A percentile compares a stretch with the other conserved stretches of the same genome.
These are phyloP conservation scores for Drosophila histrio DNA, from an alignment of 2,888 invertebrate species.

Conservation along the genomic window DNA sequence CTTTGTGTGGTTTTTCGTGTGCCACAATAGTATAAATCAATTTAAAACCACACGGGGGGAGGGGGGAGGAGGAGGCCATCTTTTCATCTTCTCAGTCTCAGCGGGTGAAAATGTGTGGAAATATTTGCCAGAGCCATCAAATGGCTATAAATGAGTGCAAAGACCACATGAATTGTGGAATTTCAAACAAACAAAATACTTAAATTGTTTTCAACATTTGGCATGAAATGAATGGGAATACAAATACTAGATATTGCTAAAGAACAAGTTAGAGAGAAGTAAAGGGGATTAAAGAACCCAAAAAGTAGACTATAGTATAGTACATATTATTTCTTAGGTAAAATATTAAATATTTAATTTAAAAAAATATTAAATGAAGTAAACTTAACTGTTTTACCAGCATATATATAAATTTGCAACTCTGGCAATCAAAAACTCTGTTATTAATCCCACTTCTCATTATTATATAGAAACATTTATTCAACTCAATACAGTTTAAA, in stretches of 20 bases:
- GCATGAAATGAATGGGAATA: not conserved
- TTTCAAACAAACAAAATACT: conserved; percentile 13
- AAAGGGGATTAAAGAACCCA: not conserved
- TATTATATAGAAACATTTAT: not conserved
- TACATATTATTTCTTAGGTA: too few species aligned
- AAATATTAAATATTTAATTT: too few species aligned
- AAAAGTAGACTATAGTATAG: not conserved
- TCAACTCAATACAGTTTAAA: not conserved
- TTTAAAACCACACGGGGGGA: conserved; percentile 29
- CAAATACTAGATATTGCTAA: not conserved
- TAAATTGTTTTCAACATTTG: conserved; percentile 29
- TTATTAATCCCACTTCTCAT: not conserved
- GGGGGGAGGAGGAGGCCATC: too few species aligned
- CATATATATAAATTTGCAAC: too few species aligned
- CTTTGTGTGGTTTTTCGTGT: conserved; percentile 12
- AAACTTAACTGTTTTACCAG: too few species aligned
- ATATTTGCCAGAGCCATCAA: conserved; percentile 25
- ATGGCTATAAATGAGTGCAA: not conserved
- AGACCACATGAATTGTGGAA: conserved; percentile 9
- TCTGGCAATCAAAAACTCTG: not conserved
- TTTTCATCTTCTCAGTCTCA: conserved; percentile 16
- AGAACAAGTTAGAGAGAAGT: not conserved
- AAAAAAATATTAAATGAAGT: too few species aligned
- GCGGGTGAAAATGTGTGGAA: conserved; percentile 24
- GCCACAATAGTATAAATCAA: conserved; percentile 45